A percentile compares a stretch with the other conserved stretches of the same genome.
phyloP scores from a whole-genome alignment of 2,113 vertebrate species.

The Burhinus oedicnemus region DNA sequence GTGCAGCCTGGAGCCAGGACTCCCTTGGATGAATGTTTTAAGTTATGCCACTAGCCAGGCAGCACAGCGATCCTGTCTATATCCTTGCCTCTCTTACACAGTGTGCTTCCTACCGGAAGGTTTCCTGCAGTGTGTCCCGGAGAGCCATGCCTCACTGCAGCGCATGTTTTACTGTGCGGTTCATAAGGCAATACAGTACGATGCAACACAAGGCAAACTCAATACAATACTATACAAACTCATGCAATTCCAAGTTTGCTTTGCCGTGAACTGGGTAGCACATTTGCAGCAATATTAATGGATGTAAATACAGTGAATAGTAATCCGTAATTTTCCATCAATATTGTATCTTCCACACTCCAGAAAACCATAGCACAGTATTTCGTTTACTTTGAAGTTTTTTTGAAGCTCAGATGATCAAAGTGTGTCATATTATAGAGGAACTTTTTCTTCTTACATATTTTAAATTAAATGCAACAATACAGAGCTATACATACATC shows the following conservation, averaged over 20 bases:
- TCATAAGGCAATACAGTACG: neutral
- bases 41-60: too few species aligned
- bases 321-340: neutral
- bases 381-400: constrained; percentile 5
- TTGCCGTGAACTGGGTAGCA: neutral
- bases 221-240: neutral
- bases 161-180: neutral
- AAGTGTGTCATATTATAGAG: neutral
- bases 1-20: neutral
- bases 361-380: neutral
- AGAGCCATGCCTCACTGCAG: neutral
- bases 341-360: neutral
- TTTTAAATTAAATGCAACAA: neutral
- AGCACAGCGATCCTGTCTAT: neutral
- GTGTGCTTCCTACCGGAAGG: fast-evolving
- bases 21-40: neutral
- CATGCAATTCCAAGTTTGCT: neutral
- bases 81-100: neutral
- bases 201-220: too few species aligned
- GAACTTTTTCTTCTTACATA: neutral
- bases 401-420: constrained; percentile 9
- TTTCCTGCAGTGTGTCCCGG: neutral
- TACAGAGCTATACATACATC: neutral
- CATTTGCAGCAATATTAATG: neutral
- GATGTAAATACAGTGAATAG: neutral